A percentile compares a stretch with the other conserved stretches of the same genome.
These are phyloP conservation scores for Bombus polaris DNA, from an alignment of 1,140 invertebrate species.

Conservation along the genomic window DNA sequence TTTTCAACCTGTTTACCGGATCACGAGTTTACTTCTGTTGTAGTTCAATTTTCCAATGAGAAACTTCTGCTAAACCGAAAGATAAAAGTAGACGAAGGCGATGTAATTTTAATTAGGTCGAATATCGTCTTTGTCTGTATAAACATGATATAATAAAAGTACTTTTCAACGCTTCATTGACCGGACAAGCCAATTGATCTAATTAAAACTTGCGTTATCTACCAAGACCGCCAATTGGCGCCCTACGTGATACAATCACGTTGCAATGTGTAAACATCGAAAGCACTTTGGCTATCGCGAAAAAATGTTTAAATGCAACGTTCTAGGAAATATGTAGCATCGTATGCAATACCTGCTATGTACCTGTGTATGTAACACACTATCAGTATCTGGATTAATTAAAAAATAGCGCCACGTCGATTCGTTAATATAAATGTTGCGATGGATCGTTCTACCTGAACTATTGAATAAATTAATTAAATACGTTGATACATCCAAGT, in stretches of 20 bases:
- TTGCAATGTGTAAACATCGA: background rate
- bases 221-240: background rate
- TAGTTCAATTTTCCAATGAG: background rate
- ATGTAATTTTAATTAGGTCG: slow-evolving; percentile 1
- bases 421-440: background rate
- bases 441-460: background rate
- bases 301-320: background rate
- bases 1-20: background rate
- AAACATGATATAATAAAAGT: background rate
- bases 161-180: background rate
- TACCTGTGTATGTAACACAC: background rate
- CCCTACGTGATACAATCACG: background rate
- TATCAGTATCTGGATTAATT: background rate
- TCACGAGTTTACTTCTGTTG: background rate
- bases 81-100: background rate
- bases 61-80: background rate
- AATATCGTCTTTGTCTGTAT: background rate
- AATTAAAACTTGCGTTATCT: slow-evolving; percentile 1
- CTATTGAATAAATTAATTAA: too few species aligned
- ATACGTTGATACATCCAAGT: too few species aligned
- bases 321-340: background rate
- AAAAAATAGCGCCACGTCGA: background rate
- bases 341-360: too few species aligned
- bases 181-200: background rate
- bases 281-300: background rate